Conservation (phyloP, 2,113 vertebrate genomes). For the Apodemus sylvaticus region DNA sequence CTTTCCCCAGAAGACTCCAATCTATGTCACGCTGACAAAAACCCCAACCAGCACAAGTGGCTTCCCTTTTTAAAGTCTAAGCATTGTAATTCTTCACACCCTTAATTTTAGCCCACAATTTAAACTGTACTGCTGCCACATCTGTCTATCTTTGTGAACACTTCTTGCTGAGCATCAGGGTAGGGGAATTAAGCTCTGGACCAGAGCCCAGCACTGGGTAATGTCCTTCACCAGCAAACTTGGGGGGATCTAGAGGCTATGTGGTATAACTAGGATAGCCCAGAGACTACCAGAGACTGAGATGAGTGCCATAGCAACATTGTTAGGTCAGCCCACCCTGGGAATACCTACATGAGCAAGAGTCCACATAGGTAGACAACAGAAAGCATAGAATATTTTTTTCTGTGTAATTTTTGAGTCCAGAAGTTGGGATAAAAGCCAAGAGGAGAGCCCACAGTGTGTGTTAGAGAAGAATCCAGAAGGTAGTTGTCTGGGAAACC, state of each 20-base stretch:
- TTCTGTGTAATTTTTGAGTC: not conserved
- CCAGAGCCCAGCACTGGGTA: not conserved
- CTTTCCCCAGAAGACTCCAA: not conserved
- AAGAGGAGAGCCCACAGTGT: not conserved
- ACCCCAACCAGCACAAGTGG: not conserved
- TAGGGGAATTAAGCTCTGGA: not conserved
- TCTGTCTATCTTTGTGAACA: not conserved
- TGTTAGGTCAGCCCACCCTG: not conserved
- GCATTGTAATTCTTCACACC: not conserved
- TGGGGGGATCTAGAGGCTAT: not conserved
- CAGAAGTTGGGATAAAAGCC: not conserved
- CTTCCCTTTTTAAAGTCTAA: conserved; percentile 33
- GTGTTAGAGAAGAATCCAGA: not conserved
- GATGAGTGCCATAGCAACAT: not conserved
- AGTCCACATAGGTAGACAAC: not conserved
- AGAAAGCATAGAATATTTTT: not conserved
- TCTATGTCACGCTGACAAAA: not conserved
- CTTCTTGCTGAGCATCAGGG: not conserved
- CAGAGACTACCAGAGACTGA: not conserved
- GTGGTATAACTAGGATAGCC: not conserved
- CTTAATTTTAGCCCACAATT: not conserved
- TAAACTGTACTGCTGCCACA: not conserved
- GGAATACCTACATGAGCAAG: not conserved
- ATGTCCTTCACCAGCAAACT: not conserved
- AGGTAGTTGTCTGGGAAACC: not conserved